phyloP scores from a whole-genome alignment of 1,140 invertebrate species.

The Arctopsyche grandis region DNA sequence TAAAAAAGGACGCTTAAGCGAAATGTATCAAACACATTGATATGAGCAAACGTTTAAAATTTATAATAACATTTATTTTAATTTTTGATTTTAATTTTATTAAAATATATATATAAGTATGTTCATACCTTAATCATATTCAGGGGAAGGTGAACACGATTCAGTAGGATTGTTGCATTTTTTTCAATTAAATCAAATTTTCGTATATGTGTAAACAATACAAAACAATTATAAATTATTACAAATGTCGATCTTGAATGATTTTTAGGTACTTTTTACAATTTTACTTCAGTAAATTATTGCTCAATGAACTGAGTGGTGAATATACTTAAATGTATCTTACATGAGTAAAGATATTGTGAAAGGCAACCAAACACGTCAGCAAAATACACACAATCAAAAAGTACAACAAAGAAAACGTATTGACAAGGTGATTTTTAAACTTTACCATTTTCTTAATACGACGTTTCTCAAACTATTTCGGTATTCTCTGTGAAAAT shows the following conservation, averaged over 20 bases:
- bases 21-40: slow-evolving; percentile 24
- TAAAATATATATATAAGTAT: slow-evolving; percentile 30
- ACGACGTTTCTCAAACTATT: too few relatives aligned
- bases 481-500: too few relatives aligned
- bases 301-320: slow-evolving; percentile 48
- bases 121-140: slow-evolving; percentile 39
- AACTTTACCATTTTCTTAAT: too few relatives aligned
- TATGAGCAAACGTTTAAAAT: slow-evolving; percentile 25
- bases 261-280: slow-evolving; percentile 37
- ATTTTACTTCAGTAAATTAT: slow-evolving; percentile 49
- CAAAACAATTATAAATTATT: not conserved
- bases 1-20: slow-evolving; percentile 25
- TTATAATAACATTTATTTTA: slow-evolving; percentile 25
- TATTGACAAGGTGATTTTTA: not conserved
- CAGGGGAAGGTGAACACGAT: slow-evolving; percentile 52
- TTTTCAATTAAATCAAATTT: not conserved
- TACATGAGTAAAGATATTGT: slow-evolving; percentile 14
- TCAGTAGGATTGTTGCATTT: slow-evolving; percentile 17
- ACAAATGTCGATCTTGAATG: slow-evolving; percentile 23
- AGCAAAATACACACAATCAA: slow-evolving; percentile 1
- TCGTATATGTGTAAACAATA: not conserved
- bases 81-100: not conserved
- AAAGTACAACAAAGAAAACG: not conserved
- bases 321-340: slow-evolving; percentile 32
- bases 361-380: slow-evolving; percentile 23